Evolutionary conservation across 1,140 invertebrate genomes (phyloP).

Genomic region (Sycobia sp.): DNA sequence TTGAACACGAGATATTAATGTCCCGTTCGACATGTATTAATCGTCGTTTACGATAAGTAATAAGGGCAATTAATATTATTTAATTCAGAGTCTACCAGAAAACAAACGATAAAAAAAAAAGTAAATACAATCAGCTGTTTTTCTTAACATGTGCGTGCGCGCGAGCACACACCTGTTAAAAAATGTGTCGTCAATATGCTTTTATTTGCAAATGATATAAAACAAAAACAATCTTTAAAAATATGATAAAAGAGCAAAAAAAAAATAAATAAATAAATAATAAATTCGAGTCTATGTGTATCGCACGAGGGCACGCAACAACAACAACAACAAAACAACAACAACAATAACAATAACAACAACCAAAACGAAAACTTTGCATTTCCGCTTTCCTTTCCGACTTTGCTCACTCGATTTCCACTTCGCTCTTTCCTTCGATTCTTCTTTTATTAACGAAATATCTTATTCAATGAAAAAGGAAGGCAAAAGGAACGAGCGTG

Average conservation of each 20-base stretch:
- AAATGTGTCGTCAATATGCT: constrained; percentile 28
- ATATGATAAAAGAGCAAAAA: no score
- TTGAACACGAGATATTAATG: constrained; percentile 59
- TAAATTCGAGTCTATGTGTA: constrained; percentile 36
- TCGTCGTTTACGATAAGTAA: constrained; percentile 54
- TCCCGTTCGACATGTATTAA: constrained; percentile 55
- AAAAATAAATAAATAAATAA: constrained; percentile 21
- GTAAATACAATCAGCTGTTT: constrained; percentile 34
- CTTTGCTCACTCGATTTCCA: constrained; percentile 37
- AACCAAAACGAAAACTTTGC: constrained; percentile 33
- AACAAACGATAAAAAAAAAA: constrained; percentile 25
- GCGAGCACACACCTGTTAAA: constrained; percentile 32
- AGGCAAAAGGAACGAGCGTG: constrained; percentile 25
- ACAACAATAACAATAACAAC: constrained; percentile 31
- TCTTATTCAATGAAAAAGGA: constrained; percentile 23
- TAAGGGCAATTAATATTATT: constrained; percentile 53
- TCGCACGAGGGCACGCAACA: constrained; percentile 36
- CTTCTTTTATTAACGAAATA: constrained; percentile 28
- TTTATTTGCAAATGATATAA: constrained; percentile 32
- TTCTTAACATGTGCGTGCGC: constrained; percentile 37
- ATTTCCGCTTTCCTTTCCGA: constrained; percentile 44
- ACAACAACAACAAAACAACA: constrained; percentile 34
- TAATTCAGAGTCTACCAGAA: constrained; percentile 53
- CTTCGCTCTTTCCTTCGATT: constrained; percentile 28
- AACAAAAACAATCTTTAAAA: constrained; percentile 29